phyloP scores from a whole-genome alignment of 1,140 invertebrate species.

The Saccostrea cuccullata region DNA sequence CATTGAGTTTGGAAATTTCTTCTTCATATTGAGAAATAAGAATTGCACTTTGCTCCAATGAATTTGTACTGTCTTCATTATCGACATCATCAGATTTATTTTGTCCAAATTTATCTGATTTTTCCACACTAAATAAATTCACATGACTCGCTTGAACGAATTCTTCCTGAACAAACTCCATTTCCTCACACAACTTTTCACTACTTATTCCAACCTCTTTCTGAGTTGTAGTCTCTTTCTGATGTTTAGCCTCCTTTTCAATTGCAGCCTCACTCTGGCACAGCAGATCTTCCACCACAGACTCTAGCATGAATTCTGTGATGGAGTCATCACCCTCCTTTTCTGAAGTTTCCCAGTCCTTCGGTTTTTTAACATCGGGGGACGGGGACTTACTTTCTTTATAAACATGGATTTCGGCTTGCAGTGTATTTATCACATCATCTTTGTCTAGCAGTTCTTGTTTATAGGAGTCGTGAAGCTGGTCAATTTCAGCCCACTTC shows the following conservation, averaged over 20 bases:
- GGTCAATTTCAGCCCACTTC: not conserved
- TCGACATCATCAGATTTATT: not conserved
- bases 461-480: not conserved
- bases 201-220: not conserved
- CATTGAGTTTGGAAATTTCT: not conserved
- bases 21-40: not conserved
- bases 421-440: slow-evolving; percentile 13
- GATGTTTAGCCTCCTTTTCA: not conserved
- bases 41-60: not conserved
- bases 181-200: not conserved
- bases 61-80: not conserved
- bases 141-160: not conserved
- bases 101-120: not conserved
- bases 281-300: not conserved
- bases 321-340: not conserved
- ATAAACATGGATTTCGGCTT: not conserved
- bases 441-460: slow-evolving; percentile 16
- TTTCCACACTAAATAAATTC: not conserved
- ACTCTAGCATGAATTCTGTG: slow-evolving; percentile 1
- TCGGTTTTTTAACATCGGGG: not conserved
- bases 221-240: not conserved
- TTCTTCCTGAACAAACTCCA: slow-evolving; percentile 6
- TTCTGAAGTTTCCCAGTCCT: not conserved
- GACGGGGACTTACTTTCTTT: not conserved
- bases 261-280: not conserved